Evolutionary conservation across 2,888 invertebrate genomes (phyloP).

Genomic region (Myathropa florea): DNA sequence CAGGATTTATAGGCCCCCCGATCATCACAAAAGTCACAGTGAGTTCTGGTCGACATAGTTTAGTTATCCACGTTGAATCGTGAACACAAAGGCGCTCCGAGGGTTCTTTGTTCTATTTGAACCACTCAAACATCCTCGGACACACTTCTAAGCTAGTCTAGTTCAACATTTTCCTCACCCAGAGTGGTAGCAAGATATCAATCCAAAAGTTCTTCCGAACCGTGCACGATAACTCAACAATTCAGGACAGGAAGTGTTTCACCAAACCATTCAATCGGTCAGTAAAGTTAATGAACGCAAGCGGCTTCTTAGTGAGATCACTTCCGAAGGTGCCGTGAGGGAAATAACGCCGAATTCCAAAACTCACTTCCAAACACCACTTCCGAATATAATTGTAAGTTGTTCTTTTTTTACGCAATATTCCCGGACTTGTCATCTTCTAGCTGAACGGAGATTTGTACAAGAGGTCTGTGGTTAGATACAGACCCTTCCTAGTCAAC

Average conservation of each 20-base stretch:
- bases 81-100: neutral
- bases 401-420: no score
- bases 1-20: neutral
- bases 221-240: neutral
- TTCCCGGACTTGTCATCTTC: neutral
- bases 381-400: no score
- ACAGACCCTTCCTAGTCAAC: conserved; percentile 14
- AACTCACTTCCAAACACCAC: no score
- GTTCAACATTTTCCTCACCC: neutral
- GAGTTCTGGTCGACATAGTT: neutral
- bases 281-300: neutral
- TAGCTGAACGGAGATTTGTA: neutral
- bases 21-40: neutral
- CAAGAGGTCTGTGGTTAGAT: neutral
- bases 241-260: neutral
- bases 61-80: neutral
- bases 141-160: neutral
- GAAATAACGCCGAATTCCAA: no score
- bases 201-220: neutral
- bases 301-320: neutral
- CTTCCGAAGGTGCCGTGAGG: no score
- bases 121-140: neutral
- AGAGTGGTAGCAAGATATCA: neutral
- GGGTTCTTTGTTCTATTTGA: neutral
- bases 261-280: neutral